A percentile compares a stretch with the other conserved stretches of the same genome.
Conservation (phyloP, 2,888 invertebrate species). For the Mythimna lalbum region DNA sequence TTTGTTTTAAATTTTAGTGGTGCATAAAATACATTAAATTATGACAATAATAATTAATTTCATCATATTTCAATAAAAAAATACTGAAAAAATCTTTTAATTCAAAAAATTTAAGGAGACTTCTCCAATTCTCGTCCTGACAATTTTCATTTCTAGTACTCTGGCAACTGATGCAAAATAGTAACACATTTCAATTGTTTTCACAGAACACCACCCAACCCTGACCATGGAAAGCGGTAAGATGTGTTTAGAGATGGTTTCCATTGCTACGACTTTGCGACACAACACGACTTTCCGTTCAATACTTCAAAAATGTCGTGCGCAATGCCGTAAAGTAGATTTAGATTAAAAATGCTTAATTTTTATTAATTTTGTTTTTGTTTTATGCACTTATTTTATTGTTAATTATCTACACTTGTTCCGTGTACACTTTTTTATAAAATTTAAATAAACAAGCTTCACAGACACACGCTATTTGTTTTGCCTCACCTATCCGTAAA, state of each 20-base stretch:
- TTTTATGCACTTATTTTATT: conserved; percentile 68
- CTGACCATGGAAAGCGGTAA: conserved; percentile 63
- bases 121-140: conserved; percentile 4
- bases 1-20: neutral
- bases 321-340: conserved; percentile 31
- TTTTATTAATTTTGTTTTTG: conserved; percentile 47
- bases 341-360: conserved; percentile 26
- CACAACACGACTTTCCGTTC: conserved; percentile 38
- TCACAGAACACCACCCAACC: conserved; percentile 55
- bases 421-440: conserved; percentile 74
- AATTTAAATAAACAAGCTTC: conserved; percentile 82
- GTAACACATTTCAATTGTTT: conserved; percentile 52
- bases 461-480: conserved; percentile 81
- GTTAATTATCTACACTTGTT: conserved; percentile 67
- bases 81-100: neutral
- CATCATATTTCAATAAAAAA: neutral
- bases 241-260: conserved; percentile 61
- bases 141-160: neutral
- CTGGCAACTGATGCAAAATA: neutral
- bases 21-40: neutral
- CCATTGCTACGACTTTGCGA: conserved; percentile 58
- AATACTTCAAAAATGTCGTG: conserved; percentile 22
- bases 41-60: neutral
- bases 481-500: conserved; percentile 77
- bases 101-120: conserved; percentile 1